Base-by-base conservation (phyloP, 2,113 vertebrate genomes). In the Nasalis larvatus region DNA sequence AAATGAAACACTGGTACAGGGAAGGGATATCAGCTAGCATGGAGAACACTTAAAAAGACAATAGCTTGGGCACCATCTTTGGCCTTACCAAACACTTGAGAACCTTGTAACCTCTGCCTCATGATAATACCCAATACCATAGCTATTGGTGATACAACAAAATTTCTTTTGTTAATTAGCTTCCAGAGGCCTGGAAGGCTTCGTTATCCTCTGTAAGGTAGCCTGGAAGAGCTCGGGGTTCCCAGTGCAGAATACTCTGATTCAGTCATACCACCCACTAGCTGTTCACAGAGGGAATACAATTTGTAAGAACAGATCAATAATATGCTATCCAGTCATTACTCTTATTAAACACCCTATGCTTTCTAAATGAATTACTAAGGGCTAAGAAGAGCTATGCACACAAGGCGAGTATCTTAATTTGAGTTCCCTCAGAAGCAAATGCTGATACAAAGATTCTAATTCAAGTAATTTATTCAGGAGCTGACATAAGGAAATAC, bases 401-500 rank as follows among this genome's bases (percentile, higher is more conserved):
- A 76, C 45, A 45, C 4, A 92, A 82, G 12, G 37, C 83, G 14
- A 92, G 40, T 42, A 21, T 77, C 71, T 96, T 95, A 73, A 80
- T 47, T 74, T 94, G 77, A 66, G 25, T 94, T 91, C 58, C 52
- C 85, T 94, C 49, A 8, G 88, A 94, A 92, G 73, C 32, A 80
- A 21, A 92, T 13, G 37, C n/a, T 78, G 23, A 96, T 63, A 90
- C 71, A 63, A 94, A 89, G 56, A 54, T 63, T 77, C 66, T 85
- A 66, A 82, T 30, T 2, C 66, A 84, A 82, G 42, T 73, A 84
- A 20, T 92, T 42, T 93, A 66, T 80, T 82, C 90, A 97, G 42
- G 63, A 96, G 78, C 30, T 81, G 27, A 74, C 14, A 49, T 76
- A 45, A 86, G 82, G 27, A 96, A 96, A 96, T 8, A 88, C 32